A percentile compares a stretch with the other conserved stretches of the same genome.
Conservation (phyloP, 2,888 invertebrate genomes). For the Galerucella calmariensis region DNA sequence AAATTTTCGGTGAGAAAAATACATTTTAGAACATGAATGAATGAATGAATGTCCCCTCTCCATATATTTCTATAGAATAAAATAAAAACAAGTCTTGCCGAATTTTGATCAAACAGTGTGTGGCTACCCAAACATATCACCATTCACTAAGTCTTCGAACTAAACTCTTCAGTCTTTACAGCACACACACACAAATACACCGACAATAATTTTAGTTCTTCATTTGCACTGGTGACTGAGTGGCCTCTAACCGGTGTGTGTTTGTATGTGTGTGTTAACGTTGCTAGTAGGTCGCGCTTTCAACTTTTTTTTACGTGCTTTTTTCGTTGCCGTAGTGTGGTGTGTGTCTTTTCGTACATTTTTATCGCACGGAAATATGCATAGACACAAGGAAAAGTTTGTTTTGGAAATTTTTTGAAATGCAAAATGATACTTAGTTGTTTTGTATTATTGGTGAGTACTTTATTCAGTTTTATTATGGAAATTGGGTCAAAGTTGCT, state of each 20-base stretch:
- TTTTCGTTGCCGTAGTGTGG: constrained; percentile 10
- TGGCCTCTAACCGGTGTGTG: constrained; percentile 44
- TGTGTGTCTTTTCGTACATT: too few species aligned
- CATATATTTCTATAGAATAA: too few species aligned
- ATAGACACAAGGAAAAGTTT: constrained; percentile 8
- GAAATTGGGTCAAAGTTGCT: constrained; percentile 1
- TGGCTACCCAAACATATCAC: constrained; percentile 20
- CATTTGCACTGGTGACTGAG: constrained; percentile 49
- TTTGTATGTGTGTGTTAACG: constrained; percentile 30
- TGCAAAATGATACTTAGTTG: constrained; percentile 48
- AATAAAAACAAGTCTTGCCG: too few species aligned
- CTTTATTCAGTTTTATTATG: constrained; percentile 10
- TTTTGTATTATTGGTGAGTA: constrained; percentile 49
- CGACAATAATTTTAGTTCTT: constrained; percentile 42
- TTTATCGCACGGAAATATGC: constrained; percentile 5
- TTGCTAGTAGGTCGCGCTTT: constrained; percentile 45
- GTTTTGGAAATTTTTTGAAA: constrained; percentile 19
- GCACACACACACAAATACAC: background rate
- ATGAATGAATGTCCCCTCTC: too few species aligned
- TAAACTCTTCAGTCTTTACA: constrained; percentile 24
- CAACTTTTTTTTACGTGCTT: constrained; percentile 1
- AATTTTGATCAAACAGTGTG: constrained; percentile 9
- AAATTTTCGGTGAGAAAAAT: too few species aligned
- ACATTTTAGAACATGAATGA: too few species aligned
- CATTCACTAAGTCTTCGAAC: constrained; percentile 31